These are phyloP conservation scores for Spodoptera exigua DNA, from an alignment of 2,888 invertebrate genomes.

Conservation along the genomic window DNA sequence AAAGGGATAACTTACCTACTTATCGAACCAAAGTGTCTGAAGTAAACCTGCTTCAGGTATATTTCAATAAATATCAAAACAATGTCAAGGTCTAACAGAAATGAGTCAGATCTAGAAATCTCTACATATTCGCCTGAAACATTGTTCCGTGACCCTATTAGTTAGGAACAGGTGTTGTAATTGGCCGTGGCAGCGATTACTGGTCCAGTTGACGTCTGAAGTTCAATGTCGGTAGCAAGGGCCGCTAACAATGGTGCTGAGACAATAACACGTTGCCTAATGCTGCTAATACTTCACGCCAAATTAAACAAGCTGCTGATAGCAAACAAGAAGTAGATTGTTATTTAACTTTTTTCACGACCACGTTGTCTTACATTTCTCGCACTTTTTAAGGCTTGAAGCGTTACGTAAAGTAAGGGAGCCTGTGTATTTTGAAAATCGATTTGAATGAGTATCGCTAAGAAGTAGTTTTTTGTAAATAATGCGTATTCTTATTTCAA, in stretches of 20 bases:
- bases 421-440: too few relatives aligned
- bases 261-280: constrained; percentile 42
- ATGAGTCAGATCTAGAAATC: constrained; percentile 63
- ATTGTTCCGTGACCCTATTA: constrained; percentile 77
- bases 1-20: too few relatives aligned
- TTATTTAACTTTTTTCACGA: too few relatives aligned
- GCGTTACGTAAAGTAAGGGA: too few relatives aligned
- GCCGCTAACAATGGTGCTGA: constrained; percentile 36
- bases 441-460: too few relatives aligned
- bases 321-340: not conserved
- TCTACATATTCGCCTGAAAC: constrained; percentile 65
- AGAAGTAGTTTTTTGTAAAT: too few relatives aligned
- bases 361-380: too few relatives aligned
- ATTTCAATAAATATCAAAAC: constrained; percentile 39
- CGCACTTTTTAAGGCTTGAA: too few relatives aligned
- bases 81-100: constrained; percentile 63
- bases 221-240: constrained; percentile 72
- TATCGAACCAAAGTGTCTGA: too few relatives aligned
- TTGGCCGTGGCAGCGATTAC: constrained; percentile 67
- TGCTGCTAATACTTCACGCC: constrained; percentile 21
- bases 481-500: too few relatives aligned
- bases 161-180: constrained; percentile 70
- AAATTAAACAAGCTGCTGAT: constrained; percentile 34
- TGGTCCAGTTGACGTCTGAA: constrained; percentile 63
- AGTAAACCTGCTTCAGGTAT: constrained; percentile 4